Percentiles rank a stretch among this genome's conserved stretches.
phyloP scores from a whole-genome alignment of 2,113 vertebrate species.

The Nycticorax nycticorax region DNA sequence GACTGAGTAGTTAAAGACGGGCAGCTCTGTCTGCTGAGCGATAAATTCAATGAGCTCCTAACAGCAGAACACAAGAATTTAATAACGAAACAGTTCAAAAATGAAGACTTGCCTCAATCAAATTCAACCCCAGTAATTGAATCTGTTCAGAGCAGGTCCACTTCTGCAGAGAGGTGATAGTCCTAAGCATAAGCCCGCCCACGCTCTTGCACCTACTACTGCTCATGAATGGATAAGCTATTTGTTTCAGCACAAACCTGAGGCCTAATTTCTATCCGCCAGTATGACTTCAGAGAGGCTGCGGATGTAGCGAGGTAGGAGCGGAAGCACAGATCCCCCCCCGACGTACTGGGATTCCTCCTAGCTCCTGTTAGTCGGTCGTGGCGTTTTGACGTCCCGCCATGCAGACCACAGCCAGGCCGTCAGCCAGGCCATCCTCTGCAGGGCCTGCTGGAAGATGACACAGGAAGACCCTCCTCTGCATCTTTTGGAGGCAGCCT shows the following conservation, averaged over 20 bases:
- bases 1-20: not conserved
- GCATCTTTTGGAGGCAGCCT: not conserved
- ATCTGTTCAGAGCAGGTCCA: not conserved
- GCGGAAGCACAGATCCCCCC: not conserved
- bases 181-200: not conserved
- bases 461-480: not conserved
- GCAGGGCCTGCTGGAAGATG: not conserved
- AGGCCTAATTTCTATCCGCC: not conserved
- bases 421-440: not conserved
- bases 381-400: rapidly evolving
- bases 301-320: not conserved
- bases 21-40: not conserved
- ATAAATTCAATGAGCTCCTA: not conserved
- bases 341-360: not conserved
- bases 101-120: not conserved
- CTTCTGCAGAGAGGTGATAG: not conserved
- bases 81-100: not conserved
- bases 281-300: not conserved
- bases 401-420: not conserved
- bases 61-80: not conserved
- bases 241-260: not conserved
- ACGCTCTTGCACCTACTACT: not conserved
- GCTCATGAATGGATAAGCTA: not conserved
- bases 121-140: rapidly evolving
- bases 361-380: not conserved